Evolutionary conservation across 2,797 vertebrate genomes (phyloP).

Genomic region (Acropternis orthonyx): DNA sequence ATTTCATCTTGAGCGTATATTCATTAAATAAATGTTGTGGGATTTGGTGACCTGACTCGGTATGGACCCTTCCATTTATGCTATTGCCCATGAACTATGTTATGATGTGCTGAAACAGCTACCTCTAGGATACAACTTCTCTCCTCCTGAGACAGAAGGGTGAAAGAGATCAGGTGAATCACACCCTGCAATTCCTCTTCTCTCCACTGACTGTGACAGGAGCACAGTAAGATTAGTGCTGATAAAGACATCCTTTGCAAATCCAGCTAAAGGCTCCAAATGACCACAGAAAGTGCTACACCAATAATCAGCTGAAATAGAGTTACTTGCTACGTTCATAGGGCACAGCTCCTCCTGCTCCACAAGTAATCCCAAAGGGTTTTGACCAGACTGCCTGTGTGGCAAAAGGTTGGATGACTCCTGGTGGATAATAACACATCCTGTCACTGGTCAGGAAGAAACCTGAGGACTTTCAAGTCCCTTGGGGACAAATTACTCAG

Average conservation of each 20-base stretch:
- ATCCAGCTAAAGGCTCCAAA: background rate
- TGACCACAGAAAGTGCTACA: background rate
- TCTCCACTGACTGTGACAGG: background rate
- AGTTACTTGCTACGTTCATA: background rate
- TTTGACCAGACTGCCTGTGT: conserved; percentile 9
- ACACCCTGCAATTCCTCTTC: background rate
- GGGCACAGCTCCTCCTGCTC: background rate
- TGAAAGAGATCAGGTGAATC: background rate
- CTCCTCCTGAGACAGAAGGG: background rate
- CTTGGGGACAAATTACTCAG: conserved; percentile 27
- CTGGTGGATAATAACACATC: conserved; percentile 2
- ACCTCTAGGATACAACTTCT: background rate
- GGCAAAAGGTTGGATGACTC: background rate
- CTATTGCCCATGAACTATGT: background rate
- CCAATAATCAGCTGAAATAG: background rate
- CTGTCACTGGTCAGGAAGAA: conserved; percentile 23
- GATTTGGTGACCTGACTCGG: background rate
- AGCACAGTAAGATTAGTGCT: background rate
- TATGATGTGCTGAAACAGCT: background rate
- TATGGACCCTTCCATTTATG: background rate
- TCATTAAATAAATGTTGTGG: background rate
- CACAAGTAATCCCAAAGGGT: background rate
- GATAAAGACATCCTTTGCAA: background rate
- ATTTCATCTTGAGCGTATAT: background rate
- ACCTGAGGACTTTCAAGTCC: background rate